Base-by-base conservation (phyloP, 2,888 invertebrate genomes). In the Arenicola marina region DNA sequence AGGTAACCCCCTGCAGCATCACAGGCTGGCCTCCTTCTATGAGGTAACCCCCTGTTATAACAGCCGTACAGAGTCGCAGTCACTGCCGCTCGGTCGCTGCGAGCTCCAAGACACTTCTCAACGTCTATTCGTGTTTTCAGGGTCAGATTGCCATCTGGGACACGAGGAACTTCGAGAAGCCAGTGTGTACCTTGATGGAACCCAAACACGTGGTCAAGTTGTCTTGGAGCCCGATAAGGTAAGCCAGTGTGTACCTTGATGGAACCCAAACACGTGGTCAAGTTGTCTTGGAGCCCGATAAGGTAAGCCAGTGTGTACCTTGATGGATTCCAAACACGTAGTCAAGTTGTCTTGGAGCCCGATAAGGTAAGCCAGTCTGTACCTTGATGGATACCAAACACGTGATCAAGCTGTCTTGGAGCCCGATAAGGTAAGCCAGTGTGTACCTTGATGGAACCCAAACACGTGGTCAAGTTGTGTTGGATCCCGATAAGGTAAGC, bases 151-250 rank as follows among this genome's bases (percentile, higher is more conserved):
- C 89, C 67, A 87, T 95, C 62, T 96, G 95, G 95, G 96, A 96
- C 83, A 88, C 90, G 54, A 86, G 95, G 61, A 90, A 89, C 76
- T 90, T 95, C 78, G 92, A 93, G 72, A 90, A 92, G 76, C 93
- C 95, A 0, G 87, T 84, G 80, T 83, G 81, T 11, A 48, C 26
- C 11, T 85, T 93, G 65, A 88, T 88, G 57, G 78, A 82, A 54
- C 65, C 85, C 34, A 90, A 90, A 77, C 88, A 89, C 61, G 87
- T 93, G 59, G 86, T 88, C 18, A 91, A 90, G 84, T 87, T 95
- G 56, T 87, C 88, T 65, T 95, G 95, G 95, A 93, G 94, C 93
- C n/a, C n/a, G n/a, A n/a, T n/a, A 29, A 89, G 91, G 88, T 89
- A 76, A 75, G 73, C 38, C 11, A 7, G 24, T 38, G 38, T 38